Evolutionary conservation across 2,888 invertebrate genomes (phyloP), one percentile per base, ranked within the genome.

Genomic region (Spodoptera exigua): DNA sequence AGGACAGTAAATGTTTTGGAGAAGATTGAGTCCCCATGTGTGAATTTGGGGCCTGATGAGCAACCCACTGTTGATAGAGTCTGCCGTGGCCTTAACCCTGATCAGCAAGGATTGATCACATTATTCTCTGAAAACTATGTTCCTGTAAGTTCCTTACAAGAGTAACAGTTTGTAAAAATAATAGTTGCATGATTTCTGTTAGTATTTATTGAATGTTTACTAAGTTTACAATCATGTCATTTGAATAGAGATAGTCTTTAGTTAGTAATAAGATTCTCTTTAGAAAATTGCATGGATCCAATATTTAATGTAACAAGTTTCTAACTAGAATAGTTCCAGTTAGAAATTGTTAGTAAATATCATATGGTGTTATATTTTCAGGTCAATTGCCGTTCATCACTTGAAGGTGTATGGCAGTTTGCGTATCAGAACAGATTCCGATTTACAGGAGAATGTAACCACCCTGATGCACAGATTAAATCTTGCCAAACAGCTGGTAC

Each of bases 361-460:
- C 5, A 11, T 11, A 43, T 17, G 4, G 9, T 7, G 18, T 37
- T 17, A 13, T 36, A 44, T 2, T 13, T 36, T 47, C 32, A 94
- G 94, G 96, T 98, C 1, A 98, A 98, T 89, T 99, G 98, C 82
- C 95, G 98, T 61, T 98, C 98, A 2, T 98, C 98, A 5, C 91
- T 99, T 37, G 98, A 99, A 95, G 98, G 98, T 56, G 98, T 98
- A n/a, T 99, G 98, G 98, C 98, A 98, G 80, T 99, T 99, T 94
- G 97, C 97, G 1, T 98, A 98, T 87, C 97, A 97, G 94, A 98
- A 98, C 88, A 95, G 97, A 67, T 98, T 97, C 85, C 95, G 98
- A 62, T 98, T 98, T 81, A 98, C 98, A 16, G 98, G 98, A 48
- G 98, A 98, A 88, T 99, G 99, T 86, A 96, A 97, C 79, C 95